Base-by-base conservation (phyloP, 2,113 vertebrate species). In the Syngnathus scovelli region DNA sequence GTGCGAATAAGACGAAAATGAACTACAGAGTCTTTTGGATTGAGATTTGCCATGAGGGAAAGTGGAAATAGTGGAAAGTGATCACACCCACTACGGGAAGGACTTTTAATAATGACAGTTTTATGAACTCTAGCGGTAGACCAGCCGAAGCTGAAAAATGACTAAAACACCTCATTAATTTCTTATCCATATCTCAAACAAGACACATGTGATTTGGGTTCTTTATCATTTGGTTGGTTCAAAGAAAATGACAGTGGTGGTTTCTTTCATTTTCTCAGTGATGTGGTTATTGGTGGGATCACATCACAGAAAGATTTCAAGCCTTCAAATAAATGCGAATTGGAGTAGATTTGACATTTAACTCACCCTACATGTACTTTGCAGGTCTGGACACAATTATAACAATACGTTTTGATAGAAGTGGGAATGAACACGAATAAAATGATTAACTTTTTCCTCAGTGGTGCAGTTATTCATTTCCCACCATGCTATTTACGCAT, bases 371-470 rank as follows among this genome's bases (percentile, higher is more conserved):
- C 27, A 54, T 73, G 82, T 76, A 72, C 75, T 81, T 76, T 83
- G 65, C 71, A 67, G 63, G 64, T 67, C 67, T 65, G 66, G 61
- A 75, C 76, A 58, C 64, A 77, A 69, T 62, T 60, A 80, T 70
- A 72, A 67, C 68, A 74, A 63, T 71, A 79, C 52, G 58, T 68
- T 78, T 71, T 79, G 56, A 72, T 69, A 52, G 70, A 68, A 69
- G 61, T 49, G 48, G 64, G 66, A 61, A 71, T 65, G 64, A 73
- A 59, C 56, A 65, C 60, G 46, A 68, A 64, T 63, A 38, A 74
- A 78, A 68, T 68, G 72, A 77, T 85, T 83, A 37, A 9, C 37
- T 65, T 51, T 51, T 65, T 43, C 2, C 61, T 65, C 46, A 37
- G 48, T 51, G 4, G 44, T 21, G 39, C 61, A 62, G 48, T 37